Evolutionary conservation across 2,797 vertebrate genomes (phyloP), one percentile per base, ranked within the genome.

Genomic region (Alauda arvensis): DNA sequence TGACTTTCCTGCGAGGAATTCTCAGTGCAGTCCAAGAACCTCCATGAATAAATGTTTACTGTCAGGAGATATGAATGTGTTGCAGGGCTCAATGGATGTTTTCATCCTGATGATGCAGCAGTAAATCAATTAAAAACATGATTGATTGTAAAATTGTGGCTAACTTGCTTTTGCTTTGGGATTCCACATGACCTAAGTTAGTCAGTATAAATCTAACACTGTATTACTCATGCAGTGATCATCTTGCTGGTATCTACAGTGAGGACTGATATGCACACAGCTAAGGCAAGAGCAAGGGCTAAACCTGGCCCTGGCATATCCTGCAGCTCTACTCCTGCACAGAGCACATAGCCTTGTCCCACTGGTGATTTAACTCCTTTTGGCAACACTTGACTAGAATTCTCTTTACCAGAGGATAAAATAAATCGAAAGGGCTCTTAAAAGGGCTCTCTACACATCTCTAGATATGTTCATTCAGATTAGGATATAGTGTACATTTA

Each of bases 81-180:
- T 62, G 48, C 55, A 78, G 31, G n/a, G 37, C 48, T 75, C 49
- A 66, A 17, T 74, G 78, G 59, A 26, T 87, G 49, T 85, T 89
- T 93, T 88, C 66, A 80, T 68, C 79, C 60, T 66, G 86, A 62
- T 37, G 62, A 71, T 76, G 63, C 70, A 83, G 34, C 51, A 72
- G 62, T 88, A 72, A 91, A 94, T 83, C 79, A 91, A 91, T 87
- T 94, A 94, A 93, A 94, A 91, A 63, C 39, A 63, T 28, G 60
- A 87, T 28, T 80, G 72, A 90, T 72, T 72, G 66, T 46, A 90
- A 91, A 94, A 87, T 61, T 56, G 45, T 52, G 31, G 45, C 29
- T 85, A 85, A 87, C 37, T 85, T 57, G 13, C n/a, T 85, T 94
- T 83, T 87, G 67, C 70, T 70, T 88, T 60, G 87, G 48, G 21